These are phyloP conservation scores for Meiosimyza decipiens DNA, from an alignment of 2,888 invertebrate genomes.

Conservation along the genomic window DNA sequence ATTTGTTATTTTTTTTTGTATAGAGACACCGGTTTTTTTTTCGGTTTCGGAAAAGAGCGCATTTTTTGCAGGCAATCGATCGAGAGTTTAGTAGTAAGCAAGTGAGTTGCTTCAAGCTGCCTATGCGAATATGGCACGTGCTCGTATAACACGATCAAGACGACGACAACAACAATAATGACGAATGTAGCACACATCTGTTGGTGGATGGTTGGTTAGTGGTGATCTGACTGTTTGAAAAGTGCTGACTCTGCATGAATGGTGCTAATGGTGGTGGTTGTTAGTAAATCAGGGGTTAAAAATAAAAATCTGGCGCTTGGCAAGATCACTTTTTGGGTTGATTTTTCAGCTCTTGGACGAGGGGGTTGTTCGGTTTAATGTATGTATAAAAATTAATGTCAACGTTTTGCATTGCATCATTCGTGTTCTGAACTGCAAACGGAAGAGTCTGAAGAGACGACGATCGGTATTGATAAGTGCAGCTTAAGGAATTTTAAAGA, in stretches of 20 bases:
- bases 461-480: constrained; percentile 33
- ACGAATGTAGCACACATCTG: constrained; percentile 40
- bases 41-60: neutral
- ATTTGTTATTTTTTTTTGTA: constrained; percentile 3
- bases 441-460: constrained; percentile 51
- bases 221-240: constrained; percentile 34
- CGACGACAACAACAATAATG: constrained; percentile 5
- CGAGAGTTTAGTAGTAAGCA: too few species aligned
- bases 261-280: constrained; percentile 55
- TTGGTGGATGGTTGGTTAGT: constrained; percentile 26
- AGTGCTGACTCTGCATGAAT: constrained; percentile 37
- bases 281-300: constrained; percentile 40
- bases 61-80: too few species aligned
- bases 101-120: neutral
- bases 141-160: constrained; percentile 29
- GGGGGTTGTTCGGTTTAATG: constrained; percentile 52
- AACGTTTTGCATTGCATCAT: constrained; percentile 62
- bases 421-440: constrained; percentile 56
- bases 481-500: neutral
- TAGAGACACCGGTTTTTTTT: constrained; percentile 1
- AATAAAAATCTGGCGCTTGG: constrained; percentile 52
- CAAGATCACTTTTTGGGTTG: constrained; percentile 39
- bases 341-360: constrained; percentile 21
- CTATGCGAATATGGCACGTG: constrained; percentile 43
- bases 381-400: constrained; percentile 58